phyloP scores from a whole-genome alignment of 2,797 vertebrate genomes.

The Setipinna tenuifilis region DNA sequence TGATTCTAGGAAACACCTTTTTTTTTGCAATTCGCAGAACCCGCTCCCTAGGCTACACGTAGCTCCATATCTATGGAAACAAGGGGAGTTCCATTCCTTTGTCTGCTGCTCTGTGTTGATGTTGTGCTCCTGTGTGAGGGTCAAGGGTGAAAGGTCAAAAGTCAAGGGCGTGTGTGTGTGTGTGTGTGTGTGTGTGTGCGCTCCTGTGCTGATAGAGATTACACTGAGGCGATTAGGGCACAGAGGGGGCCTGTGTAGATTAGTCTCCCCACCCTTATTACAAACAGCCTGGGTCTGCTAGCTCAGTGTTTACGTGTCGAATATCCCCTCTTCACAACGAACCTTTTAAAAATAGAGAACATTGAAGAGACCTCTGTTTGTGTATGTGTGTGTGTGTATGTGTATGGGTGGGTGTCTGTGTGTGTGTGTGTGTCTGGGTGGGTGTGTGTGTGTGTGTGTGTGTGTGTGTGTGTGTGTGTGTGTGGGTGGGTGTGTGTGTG shows the following conservation, averaged over 20 bases:
- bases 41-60: no score
- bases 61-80: neutral
- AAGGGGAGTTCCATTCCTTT: neutral
- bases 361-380: neutral
- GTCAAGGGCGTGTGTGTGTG: neutral
- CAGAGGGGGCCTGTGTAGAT: neutral
- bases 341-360: neutral
- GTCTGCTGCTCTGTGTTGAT: neutral
- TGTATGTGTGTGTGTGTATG: neutral
- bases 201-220: neutral
- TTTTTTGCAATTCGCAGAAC: no score
- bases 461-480: neutral
- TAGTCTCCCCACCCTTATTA: neutral
- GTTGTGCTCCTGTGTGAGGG: neutral
- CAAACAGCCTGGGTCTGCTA: neutral
- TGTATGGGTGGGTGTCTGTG: neutral
- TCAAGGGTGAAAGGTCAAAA: neutral
- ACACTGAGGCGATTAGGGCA: constrained; percentile 1
- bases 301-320: neutral
- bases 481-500: neutral
- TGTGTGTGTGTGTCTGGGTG: neutral
- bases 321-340: neutral
- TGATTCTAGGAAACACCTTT: neutral
- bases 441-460: neutral
- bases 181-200: no score